Evolutionary conservation across 2,113 vertebrate genomes (phyloP).

Genomic region (Gorsachius goisagi): DNA sequence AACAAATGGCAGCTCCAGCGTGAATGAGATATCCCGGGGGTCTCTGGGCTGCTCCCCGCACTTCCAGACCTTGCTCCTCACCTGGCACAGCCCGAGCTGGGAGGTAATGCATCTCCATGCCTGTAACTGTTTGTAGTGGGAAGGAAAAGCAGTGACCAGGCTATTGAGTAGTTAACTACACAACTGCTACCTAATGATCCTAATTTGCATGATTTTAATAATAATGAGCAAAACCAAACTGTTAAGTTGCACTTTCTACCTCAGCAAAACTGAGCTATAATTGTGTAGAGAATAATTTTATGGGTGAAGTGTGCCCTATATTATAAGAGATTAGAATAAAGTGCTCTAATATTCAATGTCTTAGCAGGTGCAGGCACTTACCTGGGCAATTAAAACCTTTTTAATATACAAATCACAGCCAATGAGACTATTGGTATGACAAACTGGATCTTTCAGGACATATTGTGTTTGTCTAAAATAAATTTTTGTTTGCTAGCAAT

Average conservation of each 20-base stretch:
- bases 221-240: constrained; percentile 75
- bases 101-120: background rate
- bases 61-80: background rate
- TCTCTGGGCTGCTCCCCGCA: background rate
- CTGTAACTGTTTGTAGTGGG: background rate
- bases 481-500: constrained; percentile 65
- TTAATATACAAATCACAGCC: constrained; percentile 83
- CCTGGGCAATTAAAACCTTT: constrained; percentile 84
- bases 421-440: constrained; percentile 71
- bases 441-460: constrained; percentile 76
- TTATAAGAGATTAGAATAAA: constrained; percentile 81
- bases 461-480: constrained; percentile 71
- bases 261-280: constrained; percentile 78
- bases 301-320: constrained; percentile 81
- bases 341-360: constrained; percentile 79
- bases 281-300: constrained; percentile 81
- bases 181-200: constrained; percentile 67
- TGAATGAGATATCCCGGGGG: background rate
- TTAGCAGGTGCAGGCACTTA: constrained; percentile 84
- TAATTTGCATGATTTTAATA: constrained; percentile 81
- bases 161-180: constrained; percentile 61
- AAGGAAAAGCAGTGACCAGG: constrained; percentile 48
- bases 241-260: constrained; percentile 81
- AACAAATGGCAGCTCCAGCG: background rate
- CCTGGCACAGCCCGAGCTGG: background rate